These are phyloP conservation scores for Chelonus formosanus DNA, from an alignment of 2,888 invertebrate species.

Conservation along the genomic window DNA sequence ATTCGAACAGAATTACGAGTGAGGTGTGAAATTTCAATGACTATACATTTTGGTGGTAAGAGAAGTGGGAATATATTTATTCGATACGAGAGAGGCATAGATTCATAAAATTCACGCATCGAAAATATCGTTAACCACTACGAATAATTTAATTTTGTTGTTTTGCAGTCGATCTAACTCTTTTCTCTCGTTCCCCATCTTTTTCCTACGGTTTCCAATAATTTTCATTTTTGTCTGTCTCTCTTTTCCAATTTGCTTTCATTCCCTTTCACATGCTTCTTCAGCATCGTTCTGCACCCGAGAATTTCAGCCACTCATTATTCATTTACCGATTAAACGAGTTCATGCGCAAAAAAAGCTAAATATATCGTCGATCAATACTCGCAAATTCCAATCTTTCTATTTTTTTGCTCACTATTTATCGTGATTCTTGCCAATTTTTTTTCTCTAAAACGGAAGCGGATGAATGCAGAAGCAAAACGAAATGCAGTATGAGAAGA, in stretches of 20 bases:
- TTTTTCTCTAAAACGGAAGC: slow-evolving; percentile 31
- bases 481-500: slow-evolving; percentile 27
- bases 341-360: slow-evolving; percentile 53
- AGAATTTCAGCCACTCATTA: slow-evolving; percentile 55
- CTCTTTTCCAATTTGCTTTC: slow-evolving; percentile 36
- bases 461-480: slow-evolving; percentile 29
- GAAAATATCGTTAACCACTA: slow-evolving; percentile 60
- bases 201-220: slow-evolving; percentile 20
- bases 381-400: slow-evolving; percentile 31
- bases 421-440: slow-evolving; percentile 1
- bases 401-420: slow-evolving; percentile 29
- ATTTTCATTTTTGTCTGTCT: slow-evolving; percentile 29
- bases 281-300: slow-evolving; percentile 27
- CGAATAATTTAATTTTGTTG: slow-evolving; percentile 61
- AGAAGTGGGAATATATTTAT: slow-evolving; percentile 19
- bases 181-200: slow-evolving; percentile 27
- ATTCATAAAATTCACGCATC: slow-evolving; percentile 61
- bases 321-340: slow-evolving; percentile 63
- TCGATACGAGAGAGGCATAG: slow-evolving; percentile 33
- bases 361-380: slow-evolving; percentile 44
- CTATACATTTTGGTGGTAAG: slow-evolving; percentile 2
- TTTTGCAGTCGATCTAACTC: slow-evolving; percentile 52
- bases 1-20: slow-evolving; percentile 10
- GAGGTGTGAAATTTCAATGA: slow-evolving; percentile 13
- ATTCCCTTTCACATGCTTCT: slow-evolving; percentile 26